Evolutionary conservation across 1,140 invertebrate species (phyloP), one percentile per base, ranked within the genome.

Genomic region (Dendrolimus kikuchii): DNA sequence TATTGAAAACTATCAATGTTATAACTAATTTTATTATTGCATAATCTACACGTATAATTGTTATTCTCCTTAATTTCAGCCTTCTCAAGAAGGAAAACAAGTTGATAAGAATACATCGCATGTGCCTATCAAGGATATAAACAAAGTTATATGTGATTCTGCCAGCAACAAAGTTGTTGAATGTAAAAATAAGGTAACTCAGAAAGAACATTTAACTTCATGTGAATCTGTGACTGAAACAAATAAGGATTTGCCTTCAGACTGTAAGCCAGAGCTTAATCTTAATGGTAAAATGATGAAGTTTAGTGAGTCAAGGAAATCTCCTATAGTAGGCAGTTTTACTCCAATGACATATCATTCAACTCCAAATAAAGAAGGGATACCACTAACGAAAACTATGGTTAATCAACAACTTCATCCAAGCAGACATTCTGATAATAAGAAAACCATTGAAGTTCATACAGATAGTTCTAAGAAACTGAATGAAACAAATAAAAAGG

Each of bases 371-470:
- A 86, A 86, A 68, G 82, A 86, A 51, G 72, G 81, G 9, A 80
- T 73, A 46, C 82, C 82, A 37, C 61, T 86, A 7, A 86, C 82
- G 38, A 86, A 86, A 62, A 84, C 71, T 5, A 86, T 86, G 81
- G 81, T 86, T 5, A 73, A 86, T 48, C 69, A 71, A 54, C 81
- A 86, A 42, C 51, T 86, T 37, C 81, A 86, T 52, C 79, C 82
- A 5, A 83, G 55, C 44, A 71, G 79, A 56, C 77, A 81, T 71
- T 80, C 79, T 50, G 82, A 86, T 63, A 81, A 80, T 69, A 86
- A 83, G 53, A 86, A 84, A 66, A 84, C 79, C 38, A 86, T 86
- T 52, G 82, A 86, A 71, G 81, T 86, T 6, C 71, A 81, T 56
- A 84, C 81, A 51, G 81, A 86, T 46, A 75, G 50, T 58, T 60